Evolutionary conservation across 1,140 invertebrate genomes (phyloP), one percentile per base, ranked within the genome.

Genomic region (Drosophila nikananu): DNA sequence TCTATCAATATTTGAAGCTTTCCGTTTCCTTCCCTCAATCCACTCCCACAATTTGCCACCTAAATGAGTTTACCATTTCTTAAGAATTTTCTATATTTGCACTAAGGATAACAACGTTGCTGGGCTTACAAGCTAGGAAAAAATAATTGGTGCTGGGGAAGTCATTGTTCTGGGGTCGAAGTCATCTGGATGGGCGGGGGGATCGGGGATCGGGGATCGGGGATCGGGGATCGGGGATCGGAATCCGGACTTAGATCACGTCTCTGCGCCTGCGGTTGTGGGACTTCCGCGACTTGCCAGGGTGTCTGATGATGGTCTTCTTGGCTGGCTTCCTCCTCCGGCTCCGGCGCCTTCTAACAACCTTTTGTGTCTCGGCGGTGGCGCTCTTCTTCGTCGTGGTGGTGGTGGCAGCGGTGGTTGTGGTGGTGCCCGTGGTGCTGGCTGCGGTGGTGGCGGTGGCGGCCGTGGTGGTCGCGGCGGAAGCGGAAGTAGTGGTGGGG

Each of bases 401-500:
- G 30, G 30, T n/a, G 25, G 21, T 48, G 13, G 44, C 44, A 15
- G 21, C 44, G 6, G 44, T 48, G 44, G 44, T 48, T 48, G 21
- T 48, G 25, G 37, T 23, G 17, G 32, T 15, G 1, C n/a, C n/a
- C n/a, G 8, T 1, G 35, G 51, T 7, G 7, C 51, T 42, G 12
- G 39, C 23, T 10, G 59, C 13, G 27, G 59, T 32, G 21, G 44
- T 17, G 15, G 44, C 1, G 6, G 42, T 4, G 9, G 59, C 9
- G 0, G 42, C 10, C 1, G 42, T 1, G 7, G 44, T 21, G 7
- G 59, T 23, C 6, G 59, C 13, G 3, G 59, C 21, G 10, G 59
- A 23, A 6, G 59, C 19, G 3, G 59, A 23, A 5, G 59, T 61
- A 6, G 58, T 48, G 13, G 59, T 49, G 19, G 59, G 17, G 27